Conservation (phyloP, 1,140 invertebrate species). For the Dryas iulia region DNA sequence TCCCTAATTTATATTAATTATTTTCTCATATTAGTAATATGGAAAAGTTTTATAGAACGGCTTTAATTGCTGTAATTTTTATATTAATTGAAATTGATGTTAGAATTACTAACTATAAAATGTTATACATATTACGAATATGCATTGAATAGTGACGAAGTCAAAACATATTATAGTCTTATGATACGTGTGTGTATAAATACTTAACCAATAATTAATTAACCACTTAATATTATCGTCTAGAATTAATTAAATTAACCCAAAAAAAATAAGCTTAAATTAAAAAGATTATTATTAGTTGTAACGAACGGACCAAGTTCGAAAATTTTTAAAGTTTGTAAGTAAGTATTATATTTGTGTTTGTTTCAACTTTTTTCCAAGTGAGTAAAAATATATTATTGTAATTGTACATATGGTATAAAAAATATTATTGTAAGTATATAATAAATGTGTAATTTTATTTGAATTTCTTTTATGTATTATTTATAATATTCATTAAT, state of each 20-base stretch:
- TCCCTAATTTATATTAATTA: neutral
- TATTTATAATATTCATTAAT: too few relatives aligned
- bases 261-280: neutral
- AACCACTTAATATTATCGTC: neutral
- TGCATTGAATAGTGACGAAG: slow-evolving; percentile 19
- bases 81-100: neutral
- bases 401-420: slow-evolving; percentile 1
- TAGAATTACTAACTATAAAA: neutral
- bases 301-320: slow-evolving; percentile 13
- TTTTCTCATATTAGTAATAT: neutral
- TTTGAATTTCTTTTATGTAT: too few relatives aligned
- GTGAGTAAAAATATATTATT: neutral
- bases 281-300: neutral
- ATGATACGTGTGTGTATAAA: neutral
- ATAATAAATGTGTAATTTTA: too few relatives aligned
- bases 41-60: neutral
- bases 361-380: neutral
- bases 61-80: neutral
- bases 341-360: neutral
- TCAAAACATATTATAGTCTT: neutral
- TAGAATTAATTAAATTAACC: neutral
- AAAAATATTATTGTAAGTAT: neutral
- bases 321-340: slow-evolving; percentile 18
- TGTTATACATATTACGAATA: slow-evolving; percentile 15
- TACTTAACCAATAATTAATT: neutral